Conservation (phyloP, 2,888 invertebrate species). For the Perizoma flavofasciatum region DNA sequence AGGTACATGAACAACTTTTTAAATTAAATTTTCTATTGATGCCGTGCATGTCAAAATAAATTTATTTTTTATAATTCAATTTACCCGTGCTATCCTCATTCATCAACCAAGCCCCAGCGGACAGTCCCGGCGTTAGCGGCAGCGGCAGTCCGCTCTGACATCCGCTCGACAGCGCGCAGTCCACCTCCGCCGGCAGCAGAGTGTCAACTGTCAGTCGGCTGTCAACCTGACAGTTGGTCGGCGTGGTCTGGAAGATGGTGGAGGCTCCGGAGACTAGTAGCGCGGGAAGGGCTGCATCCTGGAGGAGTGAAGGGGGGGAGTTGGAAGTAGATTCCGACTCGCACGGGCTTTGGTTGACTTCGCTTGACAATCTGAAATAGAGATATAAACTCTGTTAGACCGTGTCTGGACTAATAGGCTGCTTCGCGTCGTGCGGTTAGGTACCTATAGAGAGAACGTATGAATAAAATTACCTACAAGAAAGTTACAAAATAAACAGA, state of each 20-base stretch:
- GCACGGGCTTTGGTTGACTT: slow-evolving; percentile 82
- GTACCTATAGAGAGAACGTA: no score
- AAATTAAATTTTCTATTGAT: no score
- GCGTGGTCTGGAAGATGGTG: slow-evolving; percentile 71
- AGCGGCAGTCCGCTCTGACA: slow-evolving; percentile 71
- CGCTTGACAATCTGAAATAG: slow-evolving; percentile 72
- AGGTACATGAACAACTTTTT: no score
- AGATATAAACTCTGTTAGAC: slow-evolving; percentile 12
- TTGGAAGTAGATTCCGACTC: slow-evolving; percentile 86
- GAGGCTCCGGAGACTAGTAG: slow-evolving; percentile 74
- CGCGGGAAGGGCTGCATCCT: slow-evolving; percentile 73
- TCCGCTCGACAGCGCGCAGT: slow-evolving; percentile 74
- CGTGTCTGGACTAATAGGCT: no score
- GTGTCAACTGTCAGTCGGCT: slow-evolving; percentile 58
- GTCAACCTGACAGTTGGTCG: slow-evolving; percentile 55
- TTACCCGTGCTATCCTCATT: slow-evolving; percentile 81
- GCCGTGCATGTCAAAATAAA: no score
- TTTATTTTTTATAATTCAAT: neutral
- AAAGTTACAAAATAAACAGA: no score
- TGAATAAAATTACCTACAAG: no score
- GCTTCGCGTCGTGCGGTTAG: no score
- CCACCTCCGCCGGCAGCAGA: slow-evolving; percentile 53
- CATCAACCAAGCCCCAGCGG: slow-evolving; percentile 83
- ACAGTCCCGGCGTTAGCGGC: slow-evolving; percentile 72
- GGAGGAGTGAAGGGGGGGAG: slow-evolving; percentile 80